Evolutionary conservation across 2,113 vertebrate genomes (phyloP), one percentile per base, ranked within the genome.

Genomic region (Eubucco bourcierii): DNA sequence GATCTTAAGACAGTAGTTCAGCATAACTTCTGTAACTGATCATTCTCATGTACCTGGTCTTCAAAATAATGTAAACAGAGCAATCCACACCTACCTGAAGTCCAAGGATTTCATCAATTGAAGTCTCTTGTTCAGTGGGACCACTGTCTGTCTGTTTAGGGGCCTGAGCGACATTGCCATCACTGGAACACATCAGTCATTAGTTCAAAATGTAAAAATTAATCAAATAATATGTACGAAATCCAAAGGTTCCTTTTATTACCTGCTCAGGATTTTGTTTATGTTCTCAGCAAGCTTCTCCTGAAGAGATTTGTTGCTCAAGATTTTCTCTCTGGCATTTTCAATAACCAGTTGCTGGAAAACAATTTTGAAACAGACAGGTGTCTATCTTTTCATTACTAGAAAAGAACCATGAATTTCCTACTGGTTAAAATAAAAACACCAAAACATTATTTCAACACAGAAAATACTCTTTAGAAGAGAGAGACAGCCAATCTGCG

Each of bases 211-310:
- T 64, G 84, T 29, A 73, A 71, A 96, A 81, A 61, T 70, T 72
- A 80, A 87, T 12, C 31, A 66, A 80, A 0, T 52, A 70, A 33
- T 21, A 66, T 1, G 2, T 19, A 63, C 2, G 2, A 87, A 66
- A 20, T 66, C 80, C 31, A 81, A 60, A 71, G 47, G 16, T 65
- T 87, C n/a, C 21, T 95, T 20, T 83, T 53, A 88, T 98, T 98
- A 99, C 99, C 98, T 99, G 79, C 98, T 98, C 68, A 99, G 97
- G 97, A 99, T 99, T 97, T 99, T 99, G 97, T 99, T 99, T 90
- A 99, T 99, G 93, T 99, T 99, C 97, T 99, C 99, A 93, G 99
- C 99, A 39, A 99, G 98, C 83, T 99, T 99, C 96, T 99, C 99
- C 96, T 99, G 99, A 93, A 99, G 97, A 41, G 98, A 98, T 90